phyloP scores from a whole-genome alignment of 2,888 invertebrate species.

The Alloscopus bannaensis region DNA sequence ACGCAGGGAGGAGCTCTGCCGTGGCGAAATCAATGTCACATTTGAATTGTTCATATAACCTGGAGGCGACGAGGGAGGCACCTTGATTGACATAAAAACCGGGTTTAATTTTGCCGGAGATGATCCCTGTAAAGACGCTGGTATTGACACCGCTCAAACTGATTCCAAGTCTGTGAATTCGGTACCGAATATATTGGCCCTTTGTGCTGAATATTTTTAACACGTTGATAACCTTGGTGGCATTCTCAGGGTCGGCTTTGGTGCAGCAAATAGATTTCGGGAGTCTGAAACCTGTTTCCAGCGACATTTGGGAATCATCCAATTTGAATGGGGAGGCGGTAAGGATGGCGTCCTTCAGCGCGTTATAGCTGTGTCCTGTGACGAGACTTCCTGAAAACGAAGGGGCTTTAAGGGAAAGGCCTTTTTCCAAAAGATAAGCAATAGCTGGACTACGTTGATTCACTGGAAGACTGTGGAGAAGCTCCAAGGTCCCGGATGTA shows the following conservation, averaged over 20 bases:
- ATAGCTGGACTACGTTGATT: slow-evolving; percentile 28
- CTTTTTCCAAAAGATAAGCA: slow-evolving; percentile 41
- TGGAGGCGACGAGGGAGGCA: background rate
- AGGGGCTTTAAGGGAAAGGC: slow-evolving; percentile 31
- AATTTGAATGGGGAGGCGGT: slow-evolving; percentile 24
- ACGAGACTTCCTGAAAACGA: slow-evolving; percentile 21
- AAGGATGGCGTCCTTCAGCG: slow-evolving; percentile 29
- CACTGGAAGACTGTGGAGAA: slow-evolving; percentile 36
- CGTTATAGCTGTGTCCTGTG: slow-evolving; percentile 48
- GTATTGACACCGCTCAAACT: background rate
- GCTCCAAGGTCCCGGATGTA: slow-evolving; percentile 34
- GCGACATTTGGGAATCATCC: background rate
- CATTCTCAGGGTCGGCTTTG: background rate
- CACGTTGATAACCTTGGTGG: background rate
- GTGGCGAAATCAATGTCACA: background rate
- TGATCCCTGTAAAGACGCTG: background rate
- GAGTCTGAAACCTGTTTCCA: slow-evolving; percentile 45
- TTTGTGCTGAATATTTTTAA: background rate
- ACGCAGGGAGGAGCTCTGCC: slow-evolving; percentile 2
- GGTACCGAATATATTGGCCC: background rate
- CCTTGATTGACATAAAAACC: slow-evolving; percentile 10
- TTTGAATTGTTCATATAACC: slow-evolving; percentile 2
- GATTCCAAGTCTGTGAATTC: background rate
- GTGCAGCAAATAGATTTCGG: no score
- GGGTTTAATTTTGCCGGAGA: background rate